A percentile compares a stretch with the other conserved stretches of the same genome.
Evolutionary conservation across 1,140 invertebrate genomes (phyloP).

Genomic region (Aphidius ervi): DNA sequence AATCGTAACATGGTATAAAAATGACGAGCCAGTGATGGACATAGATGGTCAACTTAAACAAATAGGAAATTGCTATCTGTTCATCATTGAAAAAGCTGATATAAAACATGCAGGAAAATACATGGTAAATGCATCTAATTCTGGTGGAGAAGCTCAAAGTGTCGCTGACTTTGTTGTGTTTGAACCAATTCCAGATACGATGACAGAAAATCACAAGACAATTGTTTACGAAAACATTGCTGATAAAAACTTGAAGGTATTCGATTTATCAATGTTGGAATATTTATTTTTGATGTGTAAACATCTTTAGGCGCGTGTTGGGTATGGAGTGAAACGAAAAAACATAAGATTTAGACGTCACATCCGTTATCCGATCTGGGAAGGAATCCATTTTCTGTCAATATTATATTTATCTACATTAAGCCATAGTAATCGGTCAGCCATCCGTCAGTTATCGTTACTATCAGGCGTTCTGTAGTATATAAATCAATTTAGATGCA

Average conservation of each 20-base stretch:
- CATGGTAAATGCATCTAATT: slow-evolving; percentile 68
- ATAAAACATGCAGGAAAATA: slow-evolving; percentile 67
- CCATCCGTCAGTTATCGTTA: too few relatives aligned
- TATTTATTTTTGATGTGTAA: too few relatives aligned
- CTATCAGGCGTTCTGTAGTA: too few relatives aligned
- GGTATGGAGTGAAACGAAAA: too few relatives aligned
- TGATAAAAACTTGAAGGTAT: slow-evolving; percentile 47
- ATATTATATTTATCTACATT: too few relatives aligned
- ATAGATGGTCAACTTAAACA: slow-evolving; percentile 57
- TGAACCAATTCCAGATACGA: slow-evolving; percentile 65
- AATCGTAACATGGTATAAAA: slow-evolving; percentile 70
- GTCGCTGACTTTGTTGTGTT: slow-evolving; percentile 73
- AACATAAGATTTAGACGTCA: too few relatives aligned
- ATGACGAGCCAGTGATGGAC: slow-evolving; percentile 58
- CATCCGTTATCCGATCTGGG: too few relatives aligned
- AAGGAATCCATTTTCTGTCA: too few relatives aligned
- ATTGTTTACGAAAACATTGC: slow-evolving; percentile 59
- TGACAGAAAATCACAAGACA: slow-evolving; percentile 65
- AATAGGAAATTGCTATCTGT: slow-evolving; percentile 63
- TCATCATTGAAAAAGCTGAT: slow-evolving; percentile 67
- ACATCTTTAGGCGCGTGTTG: too few relatives aligned
- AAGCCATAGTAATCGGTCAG: too few relatives aligned
- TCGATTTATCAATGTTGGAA: background rate
- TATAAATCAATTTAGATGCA: too few relatives aligned
- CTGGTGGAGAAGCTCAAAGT: slow-evolving; percentile 72